phyloP scores from a whole-genome alignment of 2,113 vertebrate genomes.

The Rhodinocichla rosea region DNA sequence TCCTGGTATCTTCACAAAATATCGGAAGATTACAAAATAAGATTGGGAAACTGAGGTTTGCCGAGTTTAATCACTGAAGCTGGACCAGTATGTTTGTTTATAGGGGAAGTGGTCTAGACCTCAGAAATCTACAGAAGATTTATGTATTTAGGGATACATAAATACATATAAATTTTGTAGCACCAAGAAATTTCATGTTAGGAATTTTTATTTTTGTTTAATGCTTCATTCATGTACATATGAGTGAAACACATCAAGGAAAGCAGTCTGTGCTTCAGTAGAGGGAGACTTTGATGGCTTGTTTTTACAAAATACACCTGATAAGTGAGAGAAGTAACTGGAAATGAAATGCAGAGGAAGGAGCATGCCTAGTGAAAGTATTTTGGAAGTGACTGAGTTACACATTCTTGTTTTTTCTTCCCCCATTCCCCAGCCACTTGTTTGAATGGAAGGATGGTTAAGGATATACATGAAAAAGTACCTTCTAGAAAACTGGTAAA shows the following conservation, averaged over 20 bases:
- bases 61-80: background rate
- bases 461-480: background rate
- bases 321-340: background rate
- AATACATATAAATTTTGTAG: background rate
- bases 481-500: background rate
- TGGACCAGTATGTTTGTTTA: background rate
- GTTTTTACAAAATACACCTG: background rate
- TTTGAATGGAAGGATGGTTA: background rate
- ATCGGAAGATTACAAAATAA: background rate
- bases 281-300: background rate
- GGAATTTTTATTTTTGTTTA: background rate
- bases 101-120: background rate
- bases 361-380: background rate
- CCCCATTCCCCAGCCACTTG: fast-evolving
- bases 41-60: background rate
- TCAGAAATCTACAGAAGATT: background rate
- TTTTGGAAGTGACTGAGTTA: background rate
- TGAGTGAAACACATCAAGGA: background rate
- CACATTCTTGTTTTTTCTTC: no score
- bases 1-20: background rate
- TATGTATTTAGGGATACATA: background rate
- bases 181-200: background rate
- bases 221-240: fast-evolving
- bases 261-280: background rate
- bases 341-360: background rate